Evolutionary conservation across 2,888 invertebrate genomes (phyloP), one percentile per base, ranked within the genome.

Genomic region (Meliscaeva auricollis): DNA sequence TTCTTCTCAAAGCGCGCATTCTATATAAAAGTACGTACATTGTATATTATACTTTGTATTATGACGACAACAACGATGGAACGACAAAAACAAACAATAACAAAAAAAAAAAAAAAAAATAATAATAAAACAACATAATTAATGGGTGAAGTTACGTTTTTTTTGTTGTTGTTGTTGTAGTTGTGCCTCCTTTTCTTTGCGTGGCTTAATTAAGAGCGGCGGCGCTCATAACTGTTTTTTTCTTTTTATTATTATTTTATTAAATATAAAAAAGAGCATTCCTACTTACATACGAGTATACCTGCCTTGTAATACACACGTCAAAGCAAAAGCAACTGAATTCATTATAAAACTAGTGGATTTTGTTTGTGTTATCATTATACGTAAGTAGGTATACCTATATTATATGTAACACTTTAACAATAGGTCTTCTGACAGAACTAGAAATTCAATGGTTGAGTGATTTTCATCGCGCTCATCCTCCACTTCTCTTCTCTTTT

Each of bases 141-240:
- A 81, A 85, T 85, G 81, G 85, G 76, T 80, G 85, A 85, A 85
- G 80, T 81, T 85, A 81, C 62, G 76, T 81, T 72, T 78, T 73
- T 48, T 64, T n/a, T n/a, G n/a, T n/a, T 64, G 8, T 38, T 38
- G 9, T 38, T 38, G 9, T 6, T 9, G 9, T 13, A 3, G 38
- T 9, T 38, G 26, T 26, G 13, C 52, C 60, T 64, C 70, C 56
- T 48, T 76, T 76, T 81, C 72, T 62, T 85, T 85, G 76, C 81
- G 74, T 84, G 79, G 74, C 83, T 85, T 85, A 85, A 85, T 85
- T 85, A 85, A 81, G 73, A 85, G 80, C 77, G 30, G 64, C 46
- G 85, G 69, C 73, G 85, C 85, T 85, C 85, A 85, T 85, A 85
- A 85, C 85, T 85, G 85, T 85, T 85, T 82, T 85, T 85, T 64